phyloP scores from a whole-genome alignment of 2,888 invertebrate genomes.

The Matsumyia berberina region DNA sequence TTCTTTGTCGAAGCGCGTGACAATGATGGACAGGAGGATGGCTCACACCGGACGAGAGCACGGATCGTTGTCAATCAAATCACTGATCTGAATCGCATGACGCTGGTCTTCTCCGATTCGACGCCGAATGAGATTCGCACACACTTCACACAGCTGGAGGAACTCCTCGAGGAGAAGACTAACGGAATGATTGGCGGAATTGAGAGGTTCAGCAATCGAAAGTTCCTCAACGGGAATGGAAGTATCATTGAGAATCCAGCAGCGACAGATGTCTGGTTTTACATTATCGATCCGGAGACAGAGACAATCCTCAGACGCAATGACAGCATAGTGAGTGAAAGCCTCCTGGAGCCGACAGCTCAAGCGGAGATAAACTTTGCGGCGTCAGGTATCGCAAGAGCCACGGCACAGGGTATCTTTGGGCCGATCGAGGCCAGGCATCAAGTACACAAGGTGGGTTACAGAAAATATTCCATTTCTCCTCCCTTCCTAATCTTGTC shows the following conservation, averaged over 20 bases:
- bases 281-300: slow-evolving; percentile 91
- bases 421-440: slow-evolving; percentile 84
- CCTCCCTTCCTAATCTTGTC: slow-evolving; percentile 10
- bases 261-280: slow-evolving; percentile 95
- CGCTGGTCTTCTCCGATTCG: slow-evolving; percentile 90
- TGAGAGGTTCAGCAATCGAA: slow-evolving; percentile 92
- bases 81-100: slow-evolving; percentile 90
- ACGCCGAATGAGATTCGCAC: slow-evolving; percentile 89
- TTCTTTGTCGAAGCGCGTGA: slow-evolving; percentile 88
- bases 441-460: slow-evolving; percentile 82
- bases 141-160: slow-evolving; percentile 85
- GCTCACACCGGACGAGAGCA: slow-evolving; percentile 83
- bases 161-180: slow-evolving; percentile 85
- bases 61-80: slow-evolving; percentile 88
- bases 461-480: neutral
- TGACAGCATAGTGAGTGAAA: slow-evolving; percentile 89
- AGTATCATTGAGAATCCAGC: slow-evolving; percentile 88
- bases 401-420: slow-evolving; percentile 89
- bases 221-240: slow-evolving; percentile 90
- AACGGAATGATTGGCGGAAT: slow-evolving; percentile 91
- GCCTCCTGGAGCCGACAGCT: slow-evolving; percentile 87
- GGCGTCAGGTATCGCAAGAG: slow-evolving; percentile 88
- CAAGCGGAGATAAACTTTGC: slow-evolving; percentile 89
- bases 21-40: slow-evolving; percentile 85
- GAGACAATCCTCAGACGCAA: slow-evolving; percentile 91